Evolutionary conservation across 2,888 invertebrate species (phyloP).

Genomic region (Tenthredo mesomela): DNA sequence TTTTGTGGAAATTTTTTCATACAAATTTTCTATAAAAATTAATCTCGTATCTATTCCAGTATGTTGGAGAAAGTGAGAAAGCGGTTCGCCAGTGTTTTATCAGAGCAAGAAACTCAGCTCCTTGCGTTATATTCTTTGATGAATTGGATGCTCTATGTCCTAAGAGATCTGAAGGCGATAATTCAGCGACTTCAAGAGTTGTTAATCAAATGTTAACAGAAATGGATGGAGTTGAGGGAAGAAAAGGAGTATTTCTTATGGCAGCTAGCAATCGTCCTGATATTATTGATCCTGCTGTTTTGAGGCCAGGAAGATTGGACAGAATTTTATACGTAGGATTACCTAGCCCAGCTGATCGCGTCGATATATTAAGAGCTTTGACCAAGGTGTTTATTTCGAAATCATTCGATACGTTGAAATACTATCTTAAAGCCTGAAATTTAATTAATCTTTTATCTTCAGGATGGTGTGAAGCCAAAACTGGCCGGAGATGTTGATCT

Average conservation of each 20-base stretch:
- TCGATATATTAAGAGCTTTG: conserved; percentile 92
- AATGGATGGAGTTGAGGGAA: conserved; percentile 97
- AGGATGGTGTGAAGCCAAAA: conserved; percentile 90
- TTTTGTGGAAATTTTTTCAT: conserved; percentile 63
- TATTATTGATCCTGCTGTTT: conserved; percentile 96
- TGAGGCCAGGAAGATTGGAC: conserved; percentile 94
- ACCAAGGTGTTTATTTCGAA: conserved; percentile 84
- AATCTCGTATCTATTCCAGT: conserved; percentile 79
- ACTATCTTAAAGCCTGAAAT: background rate
- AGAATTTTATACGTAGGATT: conserved; percentile 94
- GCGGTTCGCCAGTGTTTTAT: conserved; percentile 98
- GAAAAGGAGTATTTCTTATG: conserved; percentile 95
- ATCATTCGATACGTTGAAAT: background rate
- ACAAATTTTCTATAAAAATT: background rate
- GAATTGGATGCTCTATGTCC: conserved; percentile 98
- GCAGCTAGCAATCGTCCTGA: conserved; percentile 98
- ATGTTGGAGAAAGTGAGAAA: conserved; percentile 98
- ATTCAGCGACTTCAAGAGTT: conserved; percentile 89
- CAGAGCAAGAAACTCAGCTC: conserved; percentile 95
- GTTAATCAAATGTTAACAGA: conserved; percentile 98
- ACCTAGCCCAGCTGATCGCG: conserved; percentile 88
- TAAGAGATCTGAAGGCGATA: conserved; percentile 88
- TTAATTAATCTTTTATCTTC: conserved; percentile 45
- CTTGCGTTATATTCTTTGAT: conserved; percentile 99
- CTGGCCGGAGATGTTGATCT: conserved; percentile 89